Evolutionary conservation across 2,888 invertebrate species (phyloP), one percentile per base, ranked within the genome.

Genomic region (Dascillus cervinus): DNA sequence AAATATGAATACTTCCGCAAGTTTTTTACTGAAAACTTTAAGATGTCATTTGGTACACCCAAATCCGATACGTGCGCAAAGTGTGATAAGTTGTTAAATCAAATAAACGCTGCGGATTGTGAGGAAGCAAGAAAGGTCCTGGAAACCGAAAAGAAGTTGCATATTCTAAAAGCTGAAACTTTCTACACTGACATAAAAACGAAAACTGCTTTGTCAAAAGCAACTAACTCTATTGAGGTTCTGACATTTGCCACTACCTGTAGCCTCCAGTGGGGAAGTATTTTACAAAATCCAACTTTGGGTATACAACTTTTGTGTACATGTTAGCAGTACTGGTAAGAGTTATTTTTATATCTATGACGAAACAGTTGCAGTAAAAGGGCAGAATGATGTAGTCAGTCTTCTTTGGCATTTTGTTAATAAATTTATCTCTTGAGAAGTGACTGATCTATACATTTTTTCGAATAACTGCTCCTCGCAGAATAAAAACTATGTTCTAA

Each of bases 361-460:
- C 23, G 37, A 40, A 22, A 40, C 34, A 1, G 19, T 34, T 11
- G 40, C 28, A n/a, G 32, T 28, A 17, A 39, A 39, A 29, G 35
- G 29, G 2, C 30, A 17, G 14, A 34, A 31, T 14, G 27, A 38
- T 23, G 19, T 31, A 6, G 20, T 30, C 8, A 34, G 30, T 4
- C 31, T 34, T 34, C 28, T 34, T 13, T 11, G 20, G 9, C 26
- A 34, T 34, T 30, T 20, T 13, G 34, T 34, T 13, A 9, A 34
- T 24, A 38, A 36, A 25, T 25, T 13, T 12, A 5, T 25, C 2
- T 8, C 6, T 12, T 20, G 21, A 3, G 21, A 19, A 2, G 28
- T 28, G 2, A 28, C 9, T 11, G 21, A 19, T 11, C 12, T 19
- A 11, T 11, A 28, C 6, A 28, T 28, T 10, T 28, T 28, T 20